These are phyloP conservation scores for Anarhynchus alexandrinus DNA, from an alignment of 2,113 vertebrate species.

Conservation along the genomic window DNA sequence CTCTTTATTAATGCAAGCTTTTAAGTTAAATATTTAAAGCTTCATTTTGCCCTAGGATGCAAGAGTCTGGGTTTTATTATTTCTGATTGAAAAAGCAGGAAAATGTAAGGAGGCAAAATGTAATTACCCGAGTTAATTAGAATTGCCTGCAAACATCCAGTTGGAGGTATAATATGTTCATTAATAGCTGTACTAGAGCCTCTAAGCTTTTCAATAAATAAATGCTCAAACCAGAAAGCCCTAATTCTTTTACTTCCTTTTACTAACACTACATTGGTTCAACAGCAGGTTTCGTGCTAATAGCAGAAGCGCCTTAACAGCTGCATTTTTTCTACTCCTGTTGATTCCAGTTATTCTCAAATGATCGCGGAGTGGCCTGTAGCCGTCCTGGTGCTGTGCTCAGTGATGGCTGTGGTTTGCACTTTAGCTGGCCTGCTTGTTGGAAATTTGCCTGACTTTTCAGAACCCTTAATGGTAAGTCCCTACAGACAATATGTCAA, in stretches of 20 bases:
- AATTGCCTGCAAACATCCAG: background rate
- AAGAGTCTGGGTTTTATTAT: background rate
- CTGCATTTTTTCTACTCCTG: background rate
- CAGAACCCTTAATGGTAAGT: constrained; percentile 89
- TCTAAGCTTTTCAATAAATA: background rate
- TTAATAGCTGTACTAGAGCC: background rate
- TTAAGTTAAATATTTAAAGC: constrained; percentile 45
- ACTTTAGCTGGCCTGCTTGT: constrained; percentile 85
- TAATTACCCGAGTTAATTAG: constrained; percentile 37
- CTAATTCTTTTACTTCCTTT: background rate
- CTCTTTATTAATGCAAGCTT: background rate
- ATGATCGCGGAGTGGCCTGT: constrained; percentile 87
- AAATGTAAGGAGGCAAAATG: constrained; percentile 6
- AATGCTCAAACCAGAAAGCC: background rate
- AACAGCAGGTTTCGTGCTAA: background rate
- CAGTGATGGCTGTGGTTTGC: constrained; percentile 76
- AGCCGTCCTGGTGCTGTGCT: constrained; percentile 79
- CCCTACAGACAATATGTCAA: accelerated
- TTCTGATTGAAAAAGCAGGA: constrained; percentile 36
- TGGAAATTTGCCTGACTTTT: constrained; percentile 89
- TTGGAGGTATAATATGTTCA: background rate
- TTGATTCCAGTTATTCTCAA: constrained; percentile 86
- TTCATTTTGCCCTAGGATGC: background rate
- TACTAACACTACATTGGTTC: background rate
- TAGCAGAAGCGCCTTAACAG: background rate